These are phyloP conservation scores for Drosophila pectinifera DNA, from an alignment of 1,140 invertebrate species.

Conservation along the genomic window DNA sequence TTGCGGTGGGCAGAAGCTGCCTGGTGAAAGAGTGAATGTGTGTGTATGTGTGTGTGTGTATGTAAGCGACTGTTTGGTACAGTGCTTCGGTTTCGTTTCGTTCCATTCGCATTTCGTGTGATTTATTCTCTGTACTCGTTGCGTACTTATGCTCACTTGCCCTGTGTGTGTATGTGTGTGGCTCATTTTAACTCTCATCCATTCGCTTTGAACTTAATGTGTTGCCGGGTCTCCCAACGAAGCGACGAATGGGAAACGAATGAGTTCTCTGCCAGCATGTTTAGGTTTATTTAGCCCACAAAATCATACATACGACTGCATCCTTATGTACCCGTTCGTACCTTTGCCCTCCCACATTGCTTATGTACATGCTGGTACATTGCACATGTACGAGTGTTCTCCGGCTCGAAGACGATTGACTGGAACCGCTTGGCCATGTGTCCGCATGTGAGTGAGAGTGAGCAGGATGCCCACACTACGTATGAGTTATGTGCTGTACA, in stretches of 20 bases:
- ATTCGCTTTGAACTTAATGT: constrained; percentile 79
- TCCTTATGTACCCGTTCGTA: constrained; percentile 23
- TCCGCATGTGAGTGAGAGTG: constrained; percentile 1
- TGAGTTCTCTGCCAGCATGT: constrained; percentile 73
- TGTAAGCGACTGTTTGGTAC: constrained; percentile 50
- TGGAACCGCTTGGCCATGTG: constrained; percentile 51
- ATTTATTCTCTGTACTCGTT: constrained; percentile 80
- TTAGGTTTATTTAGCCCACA: constrained; percentile 78
- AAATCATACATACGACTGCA: constrained; percentile 51
- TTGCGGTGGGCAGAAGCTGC: constrained; percentile 31
- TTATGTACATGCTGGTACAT: background rate
- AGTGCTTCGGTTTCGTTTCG: constrained; percentile 67
- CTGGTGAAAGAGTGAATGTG: constrained; percentile 73
- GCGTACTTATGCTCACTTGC: constrained; percentile 81
- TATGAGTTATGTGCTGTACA: constrained; percentile 34
- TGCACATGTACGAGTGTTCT: constrained; percentile 5
- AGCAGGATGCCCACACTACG: constrained; percentile 23
- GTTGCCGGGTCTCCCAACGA: constrained; percentile 59
- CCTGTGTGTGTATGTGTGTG: constrained; percentile 50
- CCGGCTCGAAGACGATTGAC: constrained; percentile 59
- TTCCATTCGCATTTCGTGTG: constrained; percentile 80
- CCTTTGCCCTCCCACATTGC: constrained; percentile 18
- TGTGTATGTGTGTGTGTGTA: constrained; percentile 33
- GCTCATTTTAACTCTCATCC: constrained; percentile 83
- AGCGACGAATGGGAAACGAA: constrained; percentile 82